A percentile compares a stretch with the other conserved stretches of the same genome.
Evolutionary conservation across 2,888 invertebrate genomes (phyloP).

Genomic region (Smittia sp.): DNA sequence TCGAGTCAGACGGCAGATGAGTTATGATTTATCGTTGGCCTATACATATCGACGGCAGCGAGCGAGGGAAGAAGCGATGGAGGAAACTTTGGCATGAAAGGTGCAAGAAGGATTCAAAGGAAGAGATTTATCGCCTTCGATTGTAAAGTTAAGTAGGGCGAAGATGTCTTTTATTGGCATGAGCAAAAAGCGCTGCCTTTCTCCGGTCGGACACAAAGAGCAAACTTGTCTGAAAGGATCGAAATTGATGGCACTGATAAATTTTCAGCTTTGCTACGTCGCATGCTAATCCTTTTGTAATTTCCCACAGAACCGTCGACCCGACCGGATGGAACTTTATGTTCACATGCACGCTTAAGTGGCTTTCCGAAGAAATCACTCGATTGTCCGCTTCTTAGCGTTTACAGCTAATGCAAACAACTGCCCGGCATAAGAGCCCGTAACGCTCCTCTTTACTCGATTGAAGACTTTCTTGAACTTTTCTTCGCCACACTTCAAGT

Average conservation of each 20-base stretch:
- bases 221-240: conserved; percentile 13
- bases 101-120: not conserved
- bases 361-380: too few relatives aligned
- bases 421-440: too few relatives aligned
- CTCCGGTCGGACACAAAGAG: not conserved
- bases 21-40: conserved; percentile 14
- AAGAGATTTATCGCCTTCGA: conserved; percentile 32
- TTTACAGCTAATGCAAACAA: too few relatives aligned
- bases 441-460: too few relatives aligned
- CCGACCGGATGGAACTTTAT: not conserved
- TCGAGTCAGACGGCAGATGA: not conserved
- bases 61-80: not conserved
- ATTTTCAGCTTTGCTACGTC: conserved; percentile 34
- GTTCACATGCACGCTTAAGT: too few relatives aligned
- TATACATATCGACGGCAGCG: conserved; percentile 4
- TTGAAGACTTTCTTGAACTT: too few relatives aligned
- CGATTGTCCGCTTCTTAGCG: too few relatives aligned
- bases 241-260: conserved; percentile 37
- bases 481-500: too few relatives aligned
- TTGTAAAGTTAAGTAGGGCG: conserved; percentile 35
- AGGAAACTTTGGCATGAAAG: not conserved
- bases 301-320: not conserved
- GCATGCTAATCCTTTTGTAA: conserved; percentile 32
- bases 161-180: conserved; percentile 15
- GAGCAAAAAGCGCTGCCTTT: not conserved